Percentiles rank a stretch among this genome's conserved stretches.
Evolutionary conservation across 2,797 vertebrate genomes (phyloP).

Genomic region (Syncerus caffer): DNA sequence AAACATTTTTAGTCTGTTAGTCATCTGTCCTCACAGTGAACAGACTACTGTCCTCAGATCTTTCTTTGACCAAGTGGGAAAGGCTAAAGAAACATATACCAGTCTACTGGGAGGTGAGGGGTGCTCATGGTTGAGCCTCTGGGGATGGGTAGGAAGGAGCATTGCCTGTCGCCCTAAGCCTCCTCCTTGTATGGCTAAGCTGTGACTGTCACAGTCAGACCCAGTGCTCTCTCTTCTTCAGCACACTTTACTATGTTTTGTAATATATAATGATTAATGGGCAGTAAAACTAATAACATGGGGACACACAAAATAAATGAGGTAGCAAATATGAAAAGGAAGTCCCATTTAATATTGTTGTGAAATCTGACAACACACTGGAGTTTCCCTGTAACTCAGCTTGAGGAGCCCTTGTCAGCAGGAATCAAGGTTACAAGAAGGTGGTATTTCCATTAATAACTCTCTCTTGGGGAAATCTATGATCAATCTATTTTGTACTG

Average conservation of each 20-base stretch:
- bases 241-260: constrained; percentile 32
- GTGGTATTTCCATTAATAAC: constrained; percentile 62
- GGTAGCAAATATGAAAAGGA: constrained; percentile 72
- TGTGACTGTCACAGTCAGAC: neutral
- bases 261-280: constrained; percentile 68
- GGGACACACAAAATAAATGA: constrained; percentile 74
- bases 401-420: constrained; percentile 1
- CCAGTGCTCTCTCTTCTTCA: constrained; percentile 6
- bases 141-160: neutral
- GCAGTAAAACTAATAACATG: constrained; percentile 66
- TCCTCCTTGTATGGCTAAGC: neutral
- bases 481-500: constrained; percentile 1
- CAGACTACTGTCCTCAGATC: neutral
- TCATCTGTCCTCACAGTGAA: neutral
- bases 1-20: neutral
- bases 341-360: constrained; percentile 66
- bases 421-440: constrained; percentile 61
- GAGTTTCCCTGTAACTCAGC: constrained; percentile 65
- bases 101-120: neutral
- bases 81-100: neutral
- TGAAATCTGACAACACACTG: constrained; percentile 64
- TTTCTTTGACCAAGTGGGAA: neutral
- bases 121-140: neutral
- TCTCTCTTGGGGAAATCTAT: neutral
- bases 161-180: too few species aligned